Percentiles rank a stretch among this genome's conserved stretches.
Conservation (phyloP, 2,797 vertebrate genomes). For the Arremon aurantiirostris region DNA sequence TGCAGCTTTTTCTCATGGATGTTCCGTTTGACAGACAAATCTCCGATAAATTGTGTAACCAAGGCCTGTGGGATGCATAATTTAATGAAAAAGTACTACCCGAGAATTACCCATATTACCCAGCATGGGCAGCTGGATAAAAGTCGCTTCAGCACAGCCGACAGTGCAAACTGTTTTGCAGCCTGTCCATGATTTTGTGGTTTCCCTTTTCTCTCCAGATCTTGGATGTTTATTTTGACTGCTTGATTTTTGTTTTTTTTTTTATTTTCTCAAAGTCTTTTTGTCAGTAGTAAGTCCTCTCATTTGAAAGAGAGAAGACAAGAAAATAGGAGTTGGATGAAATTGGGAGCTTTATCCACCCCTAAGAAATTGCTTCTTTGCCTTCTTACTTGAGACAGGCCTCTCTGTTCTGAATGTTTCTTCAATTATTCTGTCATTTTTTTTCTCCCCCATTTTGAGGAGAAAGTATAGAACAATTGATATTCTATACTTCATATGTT, state of each 20-base stretch:
- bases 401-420: not conserved
- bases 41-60: not conserved
- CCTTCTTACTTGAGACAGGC: not conserved
- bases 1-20: not conserved
- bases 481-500: not conserved
- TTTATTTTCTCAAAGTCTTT: not conserved
- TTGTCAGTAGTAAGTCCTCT: not conserved
- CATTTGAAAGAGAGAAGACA: not conserved
- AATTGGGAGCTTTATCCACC: not conserved
- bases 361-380: not conserved
- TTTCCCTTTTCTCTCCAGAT: not conserved
- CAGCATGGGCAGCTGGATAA: not conserved
- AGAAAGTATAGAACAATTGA: not conserved
- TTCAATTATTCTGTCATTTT: not conserved
- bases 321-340: not conserved
- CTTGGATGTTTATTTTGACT: not conserved
- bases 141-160: not conserved
- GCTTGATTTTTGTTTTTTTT: rapidly evolving
- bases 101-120: not conserved
- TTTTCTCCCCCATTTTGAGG: not conserved
- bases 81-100: not conserved
- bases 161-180: not conserved
- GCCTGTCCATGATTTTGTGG: not conserved
- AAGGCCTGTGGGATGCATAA: not conserved
- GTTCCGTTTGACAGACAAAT: not conserved